phyloP scores from a whole-genome alignment of 2,888 invertebrate genomes.

The Spodoptera picta region DNA sequence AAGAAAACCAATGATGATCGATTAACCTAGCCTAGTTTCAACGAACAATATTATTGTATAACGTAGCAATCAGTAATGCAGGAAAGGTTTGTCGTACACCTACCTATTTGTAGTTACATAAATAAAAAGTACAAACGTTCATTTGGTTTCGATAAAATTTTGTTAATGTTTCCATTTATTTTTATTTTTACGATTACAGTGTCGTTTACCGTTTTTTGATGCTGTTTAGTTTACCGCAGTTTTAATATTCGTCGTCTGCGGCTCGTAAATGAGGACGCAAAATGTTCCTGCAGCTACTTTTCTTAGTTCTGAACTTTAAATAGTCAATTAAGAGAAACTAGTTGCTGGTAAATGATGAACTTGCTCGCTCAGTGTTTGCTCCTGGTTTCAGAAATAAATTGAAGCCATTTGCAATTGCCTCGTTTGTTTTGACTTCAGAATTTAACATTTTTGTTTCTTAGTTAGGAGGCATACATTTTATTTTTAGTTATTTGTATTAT shows the following conservation, averaged over 20 bases:
- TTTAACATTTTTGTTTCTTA: constrained; percentile 12
- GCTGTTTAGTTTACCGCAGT: constrained; percentile 38
- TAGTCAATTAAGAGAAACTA: constrained; percentile 51
- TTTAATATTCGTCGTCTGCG: constrained; percentile 40
- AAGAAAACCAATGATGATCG: not conserved
- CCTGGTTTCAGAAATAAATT: constrained; percentile 48
- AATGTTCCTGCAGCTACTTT: constrained; percentile 49
- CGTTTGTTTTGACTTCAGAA: constrained; percentile 41
- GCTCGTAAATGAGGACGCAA: constrained; percentile 39
- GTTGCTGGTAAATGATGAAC: constrained; percentile 51
- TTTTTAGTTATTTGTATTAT: too few species aligned
- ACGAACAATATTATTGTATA: not conserved
- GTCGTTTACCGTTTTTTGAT: constrained; percentile 26
- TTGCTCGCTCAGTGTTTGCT: constrained; percentile 48
- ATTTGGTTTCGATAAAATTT: constrained; percentile 33
- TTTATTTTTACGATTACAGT: constrained; percentile 42
- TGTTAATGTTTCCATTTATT: constrained; percentile 37
- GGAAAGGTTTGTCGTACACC: not conserved
- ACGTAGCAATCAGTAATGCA: not conserved
- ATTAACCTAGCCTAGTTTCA: too few species aligned
- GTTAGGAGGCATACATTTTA: constrained; percentile 1
- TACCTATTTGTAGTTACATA: constrained; percentile 27
- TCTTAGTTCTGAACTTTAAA: constrained; percentile 49
- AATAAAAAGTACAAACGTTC: constrained; percentile 21
- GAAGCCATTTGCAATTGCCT: constrained; percentile 42